Evolutionary conservation across 2,113 vertebrate genomes (phyloP), one percentile per base, ranked within the genome.

Genomic region (Bos taurus): DNA sequence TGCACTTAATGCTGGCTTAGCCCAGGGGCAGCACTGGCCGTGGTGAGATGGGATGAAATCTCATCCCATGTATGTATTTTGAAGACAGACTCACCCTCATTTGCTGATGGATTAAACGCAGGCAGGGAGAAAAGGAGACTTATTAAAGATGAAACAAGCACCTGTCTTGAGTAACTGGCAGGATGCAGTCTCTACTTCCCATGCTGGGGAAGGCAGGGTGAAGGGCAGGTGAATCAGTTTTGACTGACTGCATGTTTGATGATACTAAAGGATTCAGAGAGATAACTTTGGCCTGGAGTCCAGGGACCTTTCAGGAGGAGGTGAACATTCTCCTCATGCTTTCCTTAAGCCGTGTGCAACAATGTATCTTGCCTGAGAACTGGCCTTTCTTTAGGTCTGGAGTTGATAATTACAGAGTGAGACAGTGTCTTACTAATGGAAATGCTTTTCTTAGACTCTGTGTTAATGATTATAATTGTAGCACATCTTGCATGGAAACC

Each of bases 391-490:
- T 71, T 71, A 36, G n/a, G 64, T 71, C 64, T 71, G n/a, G 19
- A 71, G n/a, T 36, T 71, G 64, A 21, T 36, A 36, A 36, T 67
- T 67, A 67, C 33, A 21, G 17, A 67, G 17, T 36, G 33, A 67
- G 62, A n/a, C 33, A 67, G 62, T 21, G 64, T 67, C 33, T 67
- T 67, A 36, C 33, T 21, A 9, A 5, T 5, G 17, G 64, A 36
- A 36, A 67, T 67, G n/a, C n/a, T 71, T 67, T n/a, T 19, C 62
- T 67, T n/a, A 19, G 33, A 19, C 62, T 67, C 62, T 67, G 10
- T n/a, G 33, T 67, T n/a, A n/a, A n/a, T 0, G 0, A 17, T 33
- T 64, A 17, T 64, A 64, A 64, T 19, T n/a, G 33, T 64, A 64
- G 17, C 62, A n/a, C n/a, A 64, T 4, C 62, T 64, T 64, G 30